A percentile compares a stretch with the other conserved stretches of the same genome.
phyloP scores from a whole-genome alignment of 2,113 vertebrate species.

The Sterrhoptilus dennistouni region DNA sequence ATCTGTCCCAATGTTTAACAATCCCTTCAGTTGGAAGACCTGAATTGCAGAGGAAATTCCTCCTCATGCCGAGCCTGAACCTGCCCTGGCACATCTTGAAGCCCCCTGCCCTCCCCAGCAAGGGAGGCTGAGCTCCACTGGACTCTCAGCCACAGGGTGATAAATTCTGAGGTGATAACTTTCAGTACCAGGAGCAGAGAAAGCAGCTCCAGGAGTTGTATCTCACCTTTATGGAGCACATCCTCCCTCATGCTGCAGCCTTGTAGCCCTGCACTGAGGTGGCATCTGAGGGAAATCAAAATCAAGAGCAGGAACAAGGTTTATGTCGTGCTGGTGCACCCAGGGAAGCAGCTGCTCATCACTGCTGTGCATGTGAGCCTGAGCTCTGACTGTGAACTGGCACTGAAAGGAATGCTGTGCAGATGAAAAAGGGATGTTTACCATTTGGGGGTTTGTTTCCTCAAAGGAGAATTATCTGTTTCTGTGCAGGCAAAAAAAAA shows the following conservation, averaged over 20 bases:
- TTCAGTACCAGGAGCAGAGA: rapidly evolving
- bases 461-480: not conserved
- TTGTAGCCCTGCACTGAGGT: not conserved
- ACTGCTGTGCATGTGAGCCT: not conserved
- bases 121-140: not conserved
- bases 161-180: not conserved
- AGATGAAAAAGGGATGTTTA: not conserved
- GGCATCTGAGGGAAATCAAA: not conserved
- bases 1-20: not conserved
- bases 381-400: not conserved
- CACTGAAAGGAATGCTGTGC: not conserved
- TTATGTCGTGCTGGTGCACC: not conserved
- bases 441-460: not conserved
- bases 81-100: not conserved
- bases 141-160: rapidly evolving
- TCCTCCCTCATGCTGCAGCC: not conserved
- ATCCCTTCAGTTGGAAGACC: not conserved
- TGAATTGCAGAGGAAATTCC: not conserved
- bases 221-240: not conserved
- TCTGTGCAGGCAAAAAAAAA: not conserved
- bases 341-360: not conserved
- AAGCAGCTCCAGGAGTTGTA: not conserved
- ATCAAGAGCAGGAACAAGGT: not conserved
- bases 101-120: not conserved
- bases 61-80: not conserved